Conservation (phyloP, 2,888 invertebrate genomes). For the Eupithecia subumbrata region DNA sequence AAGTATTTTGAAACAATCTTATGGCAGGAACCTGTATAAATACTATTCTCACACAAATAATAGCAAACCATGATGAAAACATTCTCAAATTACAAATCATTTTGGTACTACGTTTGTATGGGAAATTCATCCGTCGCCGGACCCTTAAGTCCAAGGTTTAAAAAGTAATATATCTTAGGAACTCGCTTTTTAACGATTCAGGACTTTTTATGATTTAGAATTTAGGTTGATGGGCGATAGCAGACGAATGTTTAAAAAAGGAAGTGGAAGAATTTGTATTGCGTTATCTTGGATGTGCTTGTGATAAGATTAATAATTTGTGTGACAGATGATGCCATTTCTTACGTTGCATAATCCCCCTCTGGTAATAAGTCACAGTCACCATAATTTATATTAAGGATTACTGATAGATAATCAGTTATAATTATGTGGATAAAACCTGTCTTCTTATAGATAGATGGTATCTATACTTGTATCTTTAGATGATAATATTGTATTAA, state of each 20-base stretch:
- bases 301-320: not conserved
- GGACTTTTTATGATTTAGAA: conserved; percentile 24
- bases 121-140: no score
- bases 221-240: conserved; percentile 28
- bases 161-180: conserved; percentile 24
- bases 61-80: no score
- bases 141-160: conserved; percentile 25
- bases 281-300: conserved; percentile 5
- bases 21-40: no score
- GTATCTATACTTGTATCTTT: not conserved
- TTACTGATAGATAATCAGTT: not conserved
- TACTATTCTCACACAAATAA: no score
- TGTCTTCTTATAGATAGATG: not conserved
- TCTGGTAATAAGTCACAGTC: not conserved
- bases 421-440: not conserved
- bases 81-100: no score
- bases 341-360: not conserved
- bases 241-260: not conserved
- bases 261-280: conserved; percentile 5
- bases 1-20: no score
- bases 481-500: not conserved
- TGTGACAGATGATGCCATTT: conserved; percentile 9
- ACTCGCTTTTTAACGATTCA: conserved; percentile 27
- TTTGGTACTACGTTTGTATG: no score
- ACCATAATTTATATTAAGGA: not conserved